Percentiles rank a stretch among this genome's conserved stretches.
phyloP scores from a whole-genome alignment of 1,140 invertebrate species.

The Phortica variegata region DNA sequence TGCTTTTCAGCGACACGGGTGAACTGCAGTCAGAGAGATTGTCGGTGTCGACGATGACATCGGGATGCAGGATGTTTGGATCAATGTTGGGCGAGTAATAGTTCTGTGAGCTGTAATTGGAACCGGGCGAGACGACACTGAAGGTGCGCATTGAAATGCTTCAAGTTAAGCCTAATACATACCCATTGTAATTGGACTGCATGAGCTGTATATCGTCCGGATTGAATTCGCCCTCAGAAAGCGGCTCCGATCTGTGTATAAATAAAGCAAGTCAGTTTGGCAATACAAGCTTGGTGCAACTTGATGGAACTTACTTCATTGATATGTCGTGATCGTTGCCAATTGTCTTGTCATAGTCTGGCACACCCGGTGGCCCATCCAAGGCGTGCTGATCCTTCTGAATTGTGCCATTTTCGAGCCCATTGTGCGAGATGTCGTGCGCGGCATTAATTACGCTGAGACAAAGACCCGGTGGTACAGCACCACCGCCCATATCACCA shows the following conservation, averaged over 20 bases:
- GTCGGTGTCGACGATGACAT: slow-evolving; percentile 53
- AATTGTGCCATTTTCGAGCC: slow-evolving; percentile 12
- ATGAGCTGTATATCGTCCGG: slow-evolving; percentile 52
- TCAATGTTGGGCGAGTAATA: slow-evolving; percentile 48
- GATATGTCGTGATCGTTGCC: slow-evolving; percentile 48
- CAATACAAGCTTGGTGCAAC: too few relatives aligned
- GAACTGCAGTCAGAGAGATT: slow-evolving; percentile 51
- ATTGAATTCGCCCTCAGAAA: slow-evolving; percentile 52
- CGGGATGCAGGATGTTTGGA: slow-evolving; percentile 48
- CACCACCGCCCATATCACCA: slow-evolving; percentile 6
- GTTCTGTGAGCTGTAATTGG: slow-evolving; percentile 37
- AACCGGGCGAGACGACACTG: not conserved
- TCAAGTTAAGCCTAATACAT: slow-evolving; percentile 6
- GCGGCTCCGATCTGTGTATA: slow-evolving; percentile 46
- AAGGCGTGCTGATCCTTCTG: slow-evolving; percentile 23
- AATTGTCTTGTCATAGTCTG: slow-evolving; percentile 40
- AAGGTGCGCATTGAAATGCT: not conserved
- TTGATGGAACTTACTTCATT: slow-evolving; percentile 46
- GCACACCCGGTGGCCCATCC: slow-evolving; percentile 29
- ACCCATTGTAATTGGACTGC: slow-evolving; percentile 55
- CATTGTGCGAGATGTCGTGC: not conserved
- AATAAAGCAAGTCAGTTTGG: too few relatives aligned
- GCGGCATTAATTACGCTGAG: slow-evolving; percentile 8
- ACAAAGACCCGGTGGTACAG: slow-evolving; percentile 1
- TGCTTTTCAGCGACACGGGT: slow-evolving; percentile 38